Percentiles rank a stretch among this genome's conserved stretches.
Evolutionary conservation across 2,113 vertebrate species (phyloP).

Genomic region (Hypanus sabinus): DNA sequence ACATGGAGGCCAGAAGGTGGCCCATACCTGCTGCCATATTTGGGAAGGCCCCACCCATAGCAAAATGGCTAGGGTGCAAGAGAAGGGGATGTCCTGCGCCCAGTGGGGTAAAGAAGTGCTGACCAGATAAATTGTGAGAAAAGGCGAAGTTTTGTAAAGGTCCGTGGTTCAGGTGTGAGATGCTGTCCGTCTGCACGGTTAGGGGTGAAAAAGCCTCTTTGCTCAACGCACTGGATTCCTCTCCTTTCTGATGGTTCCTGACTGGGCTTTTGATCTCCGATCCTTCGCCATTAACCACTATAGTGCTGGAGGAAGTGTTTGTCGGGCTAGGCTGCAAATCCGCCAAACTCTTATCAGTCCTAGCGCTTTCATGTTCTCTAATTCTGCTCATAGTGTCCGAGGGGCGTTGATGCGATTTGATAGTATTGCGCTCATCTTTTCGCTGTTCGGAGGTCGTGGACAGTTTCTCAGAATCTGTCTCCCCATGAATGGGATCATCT

Average conservation of each 20-base stretch:
- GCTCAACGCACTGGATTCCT: conserved; percentile 67
- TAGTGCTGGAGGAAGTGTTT: conserved; percentile 81
- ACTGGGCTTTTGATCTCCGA: conserved; percentile 77
- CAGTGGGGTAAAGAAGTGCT: conserved; percentile 88
- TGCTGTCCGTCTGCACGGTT: conserved; percentile 78
- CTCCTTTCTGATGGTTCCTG: conserved; percentile 65
- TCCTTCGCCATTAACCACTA: conserved; percentile 56
- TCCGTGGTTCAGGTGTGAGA: conserved; percentile 68
- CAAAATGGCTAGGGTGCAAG: conserved; percentile 88
- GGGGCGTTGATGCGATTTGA: conserved; percentile 55
- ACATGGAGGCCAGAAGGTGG: conserved; percentile 83
- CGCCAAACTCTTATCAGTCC: conserved; percentile 71
- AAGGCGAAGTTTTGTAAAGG: conserved; percentile 86
- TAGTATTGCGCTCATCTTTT: conserved; percentile 67
- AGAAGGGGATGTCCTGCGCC: conserved; percentile 83
- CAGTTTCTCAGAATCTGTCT: conserved; percentile 70
- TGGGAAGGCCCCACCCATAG: conserved; percentile 88
- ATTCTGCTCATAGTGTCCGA: conserved; percentile 52
- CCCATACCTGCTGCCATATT: conserved; percentile 90
- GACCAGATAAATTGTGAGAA: conserved; percentile 74
- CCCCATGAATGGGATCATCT: conserved; percentile 71
- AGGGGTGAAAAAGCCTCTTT: conserved; percentile 80
- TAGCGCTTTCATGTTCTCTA: conserved; percentile 54
- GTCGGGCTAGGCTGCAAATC: conserved; percentile 86
- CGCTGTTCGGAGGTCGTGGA: conserved; percentile 76